phyloP scores from a whole-genome alignment of 2,113 vertebrate species.

The Tragulus kanchil region DNA sequence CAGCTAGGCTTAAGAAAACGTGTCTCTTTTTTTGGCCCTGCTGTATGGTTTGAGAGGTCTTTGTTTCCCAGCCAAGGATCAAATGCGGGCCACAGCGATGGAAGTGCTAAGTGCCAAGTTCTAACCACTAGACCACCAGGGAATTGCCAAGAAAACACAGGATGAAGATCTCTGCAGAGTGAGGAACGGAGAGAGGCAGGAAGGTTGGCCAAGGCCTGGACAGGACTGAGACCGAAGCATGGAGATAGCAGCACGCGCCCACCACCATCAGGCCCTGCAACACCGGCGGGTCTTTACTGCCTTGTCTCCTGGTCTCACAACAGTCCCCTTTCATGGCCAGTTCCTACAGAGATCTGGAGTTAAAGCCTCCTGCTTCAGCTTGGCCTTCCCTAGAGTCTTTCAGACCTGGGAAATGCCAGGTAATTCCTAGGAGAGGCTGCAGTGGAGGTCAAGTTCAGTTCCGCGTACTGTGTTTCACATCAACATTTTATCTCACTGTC shows the following conservation, averaged over 20 bases:
- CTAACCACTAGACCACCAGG: neutral
- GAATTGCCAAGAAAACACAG: neutral
- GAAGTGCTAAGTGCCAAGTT: neutral
- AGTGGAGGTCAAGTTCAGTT: neutral
- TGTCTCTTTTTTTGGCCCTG: neutral
- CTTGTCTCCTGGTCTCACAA: neutral
- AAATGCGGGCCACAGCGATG: neutral
- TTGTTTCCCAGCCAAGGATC: neutral
- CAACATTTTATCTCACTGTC: neutral
- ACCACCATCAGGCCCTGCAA: fast-evolving
- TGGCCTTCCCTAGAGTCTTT: neutral
- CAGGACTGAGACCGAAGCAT: neutral
- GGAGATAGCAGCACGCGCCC: neutral
- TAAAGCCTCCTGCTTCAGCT: neutral
- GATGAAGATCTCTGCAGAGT: neutral
- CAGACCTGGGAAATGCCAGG: neutral
- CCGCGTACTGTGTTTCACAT: neutral
- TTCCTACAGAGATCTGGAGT: neutral
- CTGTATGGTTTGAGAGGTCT: neutral
- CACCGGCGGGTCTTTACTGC: neutral
- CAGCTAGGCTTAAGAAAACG: neutral
- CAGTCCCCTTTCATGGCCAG: neutral
- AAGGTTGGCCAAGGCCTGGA: no score
- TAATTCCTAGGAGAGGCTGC: neutral
- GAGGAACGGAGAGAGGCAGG: no score